Conservation (phyloP, 2,113 vertebrate species). For the Vidua chalybeata region DNA sequence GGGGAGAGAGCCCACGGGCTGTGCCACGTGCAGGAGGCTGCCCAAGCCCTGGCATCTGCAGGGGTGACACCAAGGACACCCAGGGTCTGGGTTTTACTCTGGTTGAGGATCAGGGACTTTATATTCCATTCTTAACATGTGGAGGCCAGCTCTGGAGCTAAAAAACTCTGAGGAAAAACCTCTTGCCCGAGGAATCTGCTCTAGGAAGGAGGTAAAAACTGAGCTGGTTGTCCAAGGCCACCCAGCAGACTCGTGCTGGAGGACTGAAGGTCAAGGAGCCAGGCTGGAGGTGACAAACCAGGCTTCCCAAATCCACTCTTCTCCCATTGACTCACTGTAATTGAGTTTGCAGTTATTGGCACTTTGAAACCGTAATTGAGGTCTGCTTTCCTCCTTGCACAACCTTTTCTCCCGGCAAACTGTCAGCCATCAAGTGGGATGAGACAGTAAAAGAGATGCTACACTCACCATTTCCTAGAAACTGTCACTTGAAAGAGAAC, state of each 20-base stretch:
- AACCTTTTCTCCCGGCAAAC: conserved; percentile 11
- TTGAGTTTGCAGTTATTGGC: conserved; percentile 15
- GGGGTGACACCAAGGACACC: neutral
- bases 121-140: neutral
- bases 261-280: neutral
- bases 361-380: neutral
- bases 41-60: neutral
- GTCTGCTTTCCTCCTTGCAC: conserved; percentile 4
- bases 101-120: neutral
- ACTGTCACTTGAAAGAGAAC: conserved; percentile 43
- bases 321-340: neutral
- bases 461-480: conserved; percentile 31
- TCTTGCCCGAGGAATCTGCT: neutral
- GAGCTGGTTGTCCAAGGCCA: neutral
- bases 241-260: neutral
- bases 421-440: conserved; percentile 14
- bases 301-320: neutral
- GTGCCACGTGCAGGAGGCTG: neutral
- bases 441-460: conserved; percentile 6
- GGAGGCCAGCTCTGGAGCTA: neutral
- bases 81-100: neutral
- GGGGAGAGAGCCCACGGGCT: rapidly evolving
- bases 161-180: neutral
- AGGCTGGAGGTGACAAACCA: neutral
- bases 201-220: neutral